Percentiles rank a stretch among this genome's conserved stretches.
Conservation (phyloP, 2,888 invertebrate genomes). For the Aromia moschata region DNA sequence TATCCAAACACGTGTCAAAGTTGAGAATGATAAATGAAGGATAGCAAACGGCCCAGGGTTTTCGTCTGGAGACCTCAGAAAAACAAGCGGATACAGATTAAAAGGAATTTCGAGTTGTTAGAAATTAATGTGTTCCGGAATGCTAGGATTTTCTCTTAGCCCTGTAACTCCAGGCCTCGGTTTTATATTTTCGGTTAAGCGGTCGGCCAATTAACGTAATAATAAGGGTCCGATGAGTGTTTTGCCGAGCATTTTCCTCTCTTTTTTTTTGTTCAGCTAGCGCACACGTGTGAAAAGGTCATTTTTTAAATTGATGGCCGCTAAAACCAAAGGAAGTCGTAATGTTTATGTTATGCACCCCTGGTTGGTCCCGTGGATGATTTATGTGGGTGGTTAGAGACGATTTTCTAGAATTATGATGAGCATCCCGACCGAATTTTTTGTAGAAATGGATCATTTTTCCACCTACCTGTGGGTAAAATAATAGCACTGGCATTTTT, state of each 20-base stretch:
- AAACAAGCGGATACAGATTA: conserved; percentile 44
- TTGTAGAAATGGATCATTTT: no score
- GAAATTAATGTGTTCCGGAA: conserved; percentile 47
- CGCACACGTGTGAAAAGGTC: conserved; percentile 36
- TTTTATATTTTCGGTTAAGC: conserved; percentile 38
- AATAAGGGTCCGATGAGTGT: conserved; percentile 34
- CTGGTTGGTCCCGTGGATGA: no score
- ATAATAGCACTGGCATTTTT: no score
- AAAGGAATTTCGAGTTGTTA: conserved; percentile 49
- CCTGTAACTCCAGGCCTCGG: conserved; percentile 35
- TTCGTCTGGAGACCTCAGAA: conserved; percentile 38
- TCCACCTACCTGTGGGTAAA: no score
- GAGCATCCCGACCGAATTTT: no score
- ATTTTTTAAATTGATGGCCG: conserved; percentile 29
- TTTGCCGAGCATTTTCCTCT: conserved; percentile 36
- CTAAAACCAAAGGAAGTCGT: conserved; percentile 6
- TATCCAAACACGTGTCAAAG: conserved; percentile 52
- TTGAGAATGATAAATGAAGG: conserved; percentile 50
- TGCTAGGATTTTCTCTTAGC: conserved; percentile 33
- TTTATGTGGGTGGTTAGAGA: no score
- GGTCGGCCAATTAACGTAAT: conserved; percentile 46
- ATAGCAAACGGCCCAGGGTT: conserved; percentile 43
- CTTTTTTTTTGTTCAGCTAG: conserved; percentile 28
- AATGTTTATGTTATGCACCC: conserved; percentile 3
- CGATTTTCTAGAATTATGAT: no score